Conservation (phyloP, 2,113 vertebrate genomes). For the Plotosus lineatus region DNA sequence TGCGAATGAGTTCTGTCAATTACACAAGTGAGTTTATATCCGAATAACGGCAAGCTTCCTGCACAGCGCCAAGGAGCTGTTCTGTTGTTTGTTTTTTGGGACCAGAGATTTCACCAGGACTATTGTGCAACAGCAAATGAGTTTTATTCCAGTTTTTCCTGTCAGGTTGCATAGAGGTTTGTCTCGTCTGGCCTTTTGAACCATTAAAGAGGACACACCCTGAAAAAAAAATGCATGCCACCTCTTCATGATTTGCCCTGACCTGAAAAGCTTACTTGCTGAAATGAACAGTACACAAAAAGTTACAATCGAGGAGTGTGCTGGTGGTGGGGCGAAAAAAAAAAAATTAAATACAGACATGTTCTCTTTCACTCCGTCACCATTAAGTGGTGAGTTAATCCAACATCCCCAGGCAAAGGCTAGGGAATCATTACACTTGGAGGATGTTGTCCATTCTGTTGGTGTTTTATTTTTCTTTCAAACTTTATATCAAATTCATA, state of each 20-base stretch:
- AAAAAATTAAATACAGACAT: not conserved
- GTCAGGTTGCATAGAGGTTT: slow-evolving; percentile 68
- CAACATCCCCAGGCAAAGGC: too few relatives aligned
- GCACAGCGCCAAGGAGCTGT: not conserved
- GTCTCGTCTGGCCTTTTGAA: slow-evolving; percentile 66
- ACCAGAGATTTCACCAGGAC: slow-evolving; percentile 58
- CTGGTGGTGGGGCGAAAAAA: not conserved
- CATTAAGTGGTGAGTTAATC: too few relatives aligned
- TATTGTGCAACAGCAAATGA: slow-evolving; percentile 70
- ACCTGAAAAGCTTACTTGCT: slow-evolving; percentile 2
- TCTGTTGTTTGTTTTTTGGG: slow-evolving; percentile 50
- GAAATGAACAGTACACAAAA: too few relatives aligned
- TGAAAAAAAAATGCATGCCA: slow-evolving; percentile 32
- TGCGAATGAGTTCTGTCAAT: not conserved
- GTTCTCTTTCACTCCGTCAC: not conserved
- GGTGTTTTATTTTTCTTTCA: too few relatives aligned
- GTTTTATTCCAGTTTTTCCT: slow-evolving; percentile 78
- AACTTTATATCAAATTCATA: too few relatives aligned
- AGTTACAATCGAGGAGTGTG: too few relatives aligned
- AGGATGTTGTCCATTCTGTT: too few relatives aligned
- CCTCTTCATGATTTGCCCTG: not conserved
- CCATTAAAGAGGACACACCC: slow-evolving; percentile 50
- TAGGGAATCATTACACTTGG: too few relatives aligned
- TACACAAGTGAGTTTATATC: not conserved
- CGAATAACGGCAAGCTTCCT: not conserved